A percentile compares a stretch with the other conserved stretches of the same genome.
Evolutionary conservation across 1,140 invertebrate genomes (phyloP).

Genomic region (Centruroides vittatus): DNA sequence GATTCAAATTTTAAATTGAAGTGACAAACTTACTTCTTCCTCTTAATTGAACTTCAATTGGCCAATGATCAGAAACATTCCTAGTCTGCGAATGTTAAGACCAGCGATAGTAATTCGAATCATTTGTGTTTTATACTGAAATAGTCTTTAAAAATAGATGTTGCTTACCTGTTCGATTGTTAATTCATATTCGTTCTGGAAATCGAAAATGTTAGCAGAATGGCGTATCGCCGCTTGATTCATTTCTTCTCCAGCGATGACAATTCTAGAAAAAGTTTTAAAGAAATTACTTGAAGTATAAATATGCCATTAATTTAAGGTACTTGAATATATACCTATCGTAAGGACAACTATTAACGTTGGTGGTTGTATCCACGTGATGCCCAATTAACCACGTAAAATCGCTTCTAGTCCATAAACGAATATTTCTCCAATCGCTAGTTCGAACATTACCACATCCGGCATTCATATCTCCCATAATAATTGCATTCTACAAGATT

Average conservation of each 20-base stretch:
- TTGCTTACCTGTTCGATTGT: background rate
- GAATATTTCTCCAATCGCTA: conserved; percentile 7
- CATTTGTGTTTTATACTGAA: no score
- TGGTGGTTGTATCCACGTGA: conserved; percentile 4
- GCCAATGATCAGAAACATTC: conserved; percentile 8
- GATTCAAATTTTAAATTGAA: background rate
- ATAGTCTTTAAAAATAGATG: no score
- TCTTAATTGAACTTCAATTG: conserved; percentile 6
- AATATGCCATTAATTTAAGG: no score
- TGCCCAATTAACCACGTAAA: conserved; percentile 12
- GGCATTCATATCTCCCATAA: conserved; percentile 13
- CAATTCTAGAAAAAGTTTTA: conserved; percentile 1
- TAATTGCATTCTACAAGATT: conserved; percentile 5
- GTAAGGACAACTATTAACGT: conserved; percentile 7
- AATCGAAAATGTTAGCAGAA: conserved; percentile 6
- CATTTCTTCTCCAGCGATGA: conserved; percentile 11
- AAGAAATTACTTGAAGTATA: background rate
- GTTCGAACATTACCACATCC: conserved; percentile 9
- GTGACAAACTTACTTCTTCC: conserved; percentile 3
- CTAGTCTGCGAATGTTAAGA: background rate
- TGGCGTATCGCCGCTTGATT: conserved; percentile 4
- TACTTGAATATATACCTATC: background rate
- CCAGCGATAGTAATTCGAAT: no score
- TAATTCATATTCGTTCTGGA: conserved; percentile 5
- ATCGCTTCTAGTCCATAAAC: conserved; percentile 7